A percentile compares a stretch with the other conserved stretches of the same genome.
phyloP scores from a whole-genome alignment of 2,888 invertebrate genomes.

The Platypus cylindrus region DNA sequence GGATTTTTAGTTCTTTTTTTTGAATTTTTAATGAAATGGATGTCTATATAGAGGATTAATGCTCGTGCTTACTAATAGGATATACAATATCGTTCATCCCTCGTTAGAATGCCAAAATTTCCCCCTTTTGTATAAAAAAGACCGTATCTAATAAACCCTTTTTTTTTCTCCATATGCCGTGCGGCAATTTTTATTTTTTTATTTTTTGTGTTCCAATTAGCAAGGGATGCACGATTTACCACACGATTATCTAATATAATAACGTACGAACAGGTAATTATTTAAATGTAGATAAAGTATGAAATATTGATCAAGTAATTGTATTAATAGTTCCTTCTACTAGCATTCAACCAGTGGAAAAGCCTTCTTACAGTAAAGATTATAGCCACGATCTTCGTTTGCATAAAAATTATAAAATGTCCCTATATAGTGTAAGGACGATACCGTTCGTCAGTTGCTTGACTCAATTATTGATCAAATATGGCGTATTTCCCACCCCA shows the following conservation, averaged over 20 bases:
- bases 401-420: neutral
- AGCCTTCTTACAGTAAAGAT: neutral
- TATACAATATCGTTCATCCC: slow-evolving; percentile 17
- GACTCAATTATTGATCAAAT: slow-evolving; percentile 40
- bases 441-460: slow-evolving; percentile 36
- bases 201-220: slow-evolving; percentile 17
- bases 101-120: slow-evolving; percentile 27
- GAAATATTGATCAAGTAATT: neutral
- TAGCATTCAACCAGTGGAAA: too few species aligned
- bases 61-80: neutral
- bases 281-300: neutral
- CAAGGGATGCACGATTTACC: slow-evolving; percentile 12
- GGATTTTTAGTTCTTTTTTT: slow-evolving; percentile 10
- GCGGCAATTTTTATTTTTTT: too few species aligned
- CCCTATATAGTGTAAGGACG: too few species aligned
- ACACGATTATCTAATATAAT: slow-evolving; percentile 1
- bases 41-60: neutral
- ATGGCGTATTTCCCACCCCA: slow-evolving; percentile 37
- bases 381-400: neutral
- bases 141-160: slow-evolving; percentile 25
- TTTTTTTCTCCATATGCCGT: slow-evolving; percentile 26
- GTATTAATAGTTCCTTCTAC: too few species aligned
- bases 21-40: neutral
- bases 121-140: slow-evolving; percentile 21
- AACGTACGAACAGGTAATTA: neutral